Conservation (phyloP, 2,888 invertebrate species). For the Eupithecia insigniata region DNA sequence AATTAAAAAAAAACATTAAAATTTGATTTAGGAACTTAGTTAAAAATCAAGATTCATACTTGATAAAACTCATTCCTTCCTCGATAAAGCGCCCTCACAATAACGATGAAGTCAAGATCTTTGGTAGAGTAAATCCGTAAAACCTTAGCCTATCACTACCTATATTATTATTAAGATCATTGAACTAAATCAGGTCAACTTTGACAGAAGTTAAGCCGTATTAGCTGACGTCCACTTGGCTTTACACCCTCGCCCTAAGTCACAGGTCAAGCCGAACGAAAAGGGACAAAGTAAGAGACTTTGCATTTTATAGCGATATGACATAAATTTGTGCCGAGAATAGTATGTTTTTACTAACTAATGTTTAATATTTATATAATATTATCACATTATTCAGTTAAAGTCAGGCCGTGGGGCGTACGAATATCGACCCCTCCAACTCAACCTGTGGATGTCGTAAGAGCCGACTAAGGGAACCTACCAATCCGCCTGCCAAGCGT, state of each 20-base stretch:
- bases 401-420: no score
- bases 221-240: conserved; percentile 6
- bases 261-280: background rate
- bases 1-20: no score
- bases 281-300: background rate
- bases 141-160: background rate
- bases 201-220: background rate
- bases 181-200: conserved; percentile 1
- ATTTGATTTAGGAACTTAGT: no score
- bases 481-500: no score
- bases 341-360: background rate
- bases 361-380: no score
- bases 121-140: background rate
- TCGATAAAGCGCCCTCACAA: background rate
- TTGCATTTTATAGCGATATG: background rate
- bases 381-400: no score
- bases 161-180: background rate
- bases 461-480: no score
- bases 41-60: no score
- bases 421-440: no score
- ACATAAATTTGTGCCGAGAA: background rate
- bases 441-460: no score
- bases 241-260: background rate
- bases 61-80: no score
- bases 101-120: background rate